Percentiles rank a stretch among this genome's conserved stretches.
phyloP scores from a whole-genome alignment of 2,113 vertebrate species.

The Lagopus muta region DNA sequence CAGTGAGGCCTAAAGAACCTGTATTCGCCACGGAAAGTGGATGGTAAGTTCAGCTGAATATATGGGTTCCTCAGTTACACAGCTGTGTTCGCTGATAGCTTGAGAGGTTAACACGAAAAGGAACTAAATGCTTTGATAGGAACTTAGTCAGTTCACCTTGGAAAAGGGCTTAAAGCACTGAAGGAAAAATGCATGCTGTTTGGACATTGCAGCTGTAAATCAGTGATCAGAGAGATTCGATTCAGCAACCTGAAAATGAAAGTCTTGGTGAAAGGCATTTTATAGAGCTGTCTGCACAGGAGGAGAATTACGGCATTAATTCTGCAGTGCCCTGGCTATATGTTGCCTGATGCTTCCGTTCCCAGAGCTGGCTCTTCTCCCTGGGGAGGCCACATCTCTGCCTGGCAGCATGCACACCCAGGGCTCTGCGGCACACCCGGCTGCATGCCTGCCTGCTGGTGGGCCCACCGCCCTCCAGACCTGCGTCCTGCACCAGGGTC shows the following conservation, averaged over 20 bases:
- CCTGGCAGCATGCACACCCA: rapidly evolving
- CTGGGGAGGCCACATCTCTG: not conserved
- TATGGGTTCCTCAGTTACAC: conserved; percentile 10
- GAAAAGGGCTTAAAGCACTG: not conserved
- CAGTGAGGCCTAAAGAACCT: not conserved
- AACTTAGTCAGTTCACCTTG: conserved; percentile 36
- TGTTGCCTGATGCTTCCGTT: conserved; percentile 6
- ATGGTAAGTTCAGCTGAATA: conserved; percentile 6
- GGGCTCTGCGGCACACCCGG: not conserved
- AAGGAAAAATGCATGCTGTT: not conserved
- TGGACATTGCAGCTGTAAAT: conserved; percentile 37
- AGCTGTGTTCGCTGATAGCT: conserved; percentile 14
- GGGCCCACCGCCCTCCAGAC: not conserved
- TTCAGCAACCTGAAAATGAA: conserved; percentile 30
- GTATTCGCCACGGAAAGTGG: not conserved
- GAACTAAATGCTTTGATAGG: not conserved
- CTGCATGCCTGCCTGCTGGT: rapidly evolving
- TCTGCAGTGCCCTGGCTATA: conserved; percentile 8
- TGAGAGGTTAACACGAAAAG: not conserved
- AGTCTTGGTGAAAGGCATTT: not conserved
- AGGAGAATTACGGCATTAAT: not conserved
- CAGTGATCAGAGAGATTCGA: conserved; percentile 7
- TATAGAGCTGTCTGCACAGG: conserved; percentile 3
- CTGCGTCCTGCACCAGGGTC: not conserved
- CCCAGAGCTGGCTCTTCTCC: not conserved